Base-by-base conservation (phyloP, 1,140 invertebrate species). In the Parasteatoda tepidariorum region DNA sequence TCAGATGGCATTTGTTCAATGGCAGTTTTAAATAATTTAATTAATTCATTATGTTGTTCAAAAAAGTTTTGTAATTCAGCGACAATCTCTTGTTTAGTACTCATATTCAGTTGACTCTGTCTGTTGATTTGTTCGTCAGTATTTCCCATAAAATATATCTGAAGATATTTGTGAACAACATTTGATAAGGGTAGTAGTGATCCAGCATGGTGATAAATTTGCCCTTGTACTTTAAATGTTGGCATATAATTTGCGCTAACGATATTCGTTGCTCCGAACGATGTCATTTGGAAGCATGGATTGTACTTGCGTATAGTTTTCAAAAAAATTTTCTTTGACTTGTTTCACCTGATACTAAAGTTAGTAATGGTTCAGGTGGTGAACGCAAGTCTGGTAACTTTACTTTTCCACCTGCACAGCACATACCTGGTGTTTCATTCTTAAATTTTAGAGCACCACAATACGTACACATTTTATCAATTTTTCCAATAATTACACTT, bases 371-470 rank as follows among this genome's bases (percentile, higher is more conserved):
- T n/a, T n/a, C n/a, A n/a, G n/a, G n/a, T n/a, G n/a, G n/a, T n/a
- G 33, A 75, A 75, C 41, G 38, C 78, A 87, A 85, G 84, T 83
- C 54, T 86, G 86, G 85, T 74, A 88, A 86, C 87, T 87, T 86
- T 13, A 88, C 86, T 87, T 87, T 88, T 30, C 87, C 87, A 87
- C 84, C 86, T 84, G 88, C 85, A 84, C 88, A 89, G 87, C 88
- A 89, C 81, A 89, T 88, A 87, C 87, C 88, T 84, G 85, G 85
- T 55, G 88, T 84, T 88, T 90, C 87, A 83, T 86, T 86, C 71
- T 78, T 87, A 84, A 87, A 89, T 87, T 89, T 89, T 81, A 48
- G 22, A 48, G 76, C 76, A 67, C 34, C 22, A 81, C 62, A 67
- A 81, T 81, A 67, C 15, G 2, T 34, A 41, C 55, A 75, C 24